Base-by-base conservation (phyloP, 2,888 invertebrate species). In the Drosophila falleni region DNA sequence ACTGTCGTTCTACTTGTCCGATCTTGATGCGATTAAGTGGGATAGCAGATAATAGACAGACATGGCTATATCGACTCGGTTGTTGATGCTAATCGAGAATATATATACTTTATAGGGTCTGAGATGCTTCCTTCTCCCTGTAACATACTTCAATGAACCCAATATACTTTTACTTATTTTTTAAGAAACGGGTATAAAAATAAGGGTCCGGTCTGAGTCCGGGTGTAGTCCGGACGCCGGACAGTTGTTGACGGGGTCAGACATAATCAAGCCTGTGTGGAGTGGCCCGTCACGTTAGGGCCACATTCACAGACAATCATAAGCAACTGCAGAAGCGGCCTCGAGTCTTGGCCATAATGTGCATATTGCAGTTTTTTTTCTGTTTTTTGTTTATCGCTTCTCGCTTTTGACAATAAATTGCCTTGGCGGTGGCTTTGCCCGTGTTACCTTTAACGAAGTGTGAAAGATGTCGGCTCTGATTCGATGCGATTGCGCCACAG, bases 401-500 rank as follows among this genome's bases (percentile, higher is more conserved):
- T 49, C 82, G 70, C 70, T 78, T 87, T 87, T 84, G 87, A 85
- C 89, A 85, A 89, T 83, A 84, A 84, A 84, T 89, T 84, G 84
- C 84, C 86, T 78, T 79, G 85, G 72, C 87, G 78, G 59, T 71
- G 74, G 67, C 69, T 78, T 78, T 78, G 80, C 77, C 64, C 78
- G 81, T 67, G 63, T 80, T 87, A 78, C 84, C 88, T 76, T 76
- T 80, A 86, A 89, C 86, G 83, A 89, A 86, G 86, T 86, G 86
- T 86, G 88, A 86, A 89, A 89, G 89, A 86, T 89, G 75, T 85
- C 73, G 89, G 78, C 72, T 65, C 74, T 80, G 86, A 86, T 89
- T 86, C 89, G 78, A 75, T 73, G 74, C 85, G 89, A 86, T 86
- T 86, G 87, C 85, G 68, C 87, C 87, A 89, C 78, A 58, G 74